A percentile compares a stretch with the other conserved stretches of the same genome.
These are phyloP conservation scores for Synanceia verrucosa DNA, from an alignment of 2,797 vertebrate genomes.

Conservation along the genomic window DNA sequence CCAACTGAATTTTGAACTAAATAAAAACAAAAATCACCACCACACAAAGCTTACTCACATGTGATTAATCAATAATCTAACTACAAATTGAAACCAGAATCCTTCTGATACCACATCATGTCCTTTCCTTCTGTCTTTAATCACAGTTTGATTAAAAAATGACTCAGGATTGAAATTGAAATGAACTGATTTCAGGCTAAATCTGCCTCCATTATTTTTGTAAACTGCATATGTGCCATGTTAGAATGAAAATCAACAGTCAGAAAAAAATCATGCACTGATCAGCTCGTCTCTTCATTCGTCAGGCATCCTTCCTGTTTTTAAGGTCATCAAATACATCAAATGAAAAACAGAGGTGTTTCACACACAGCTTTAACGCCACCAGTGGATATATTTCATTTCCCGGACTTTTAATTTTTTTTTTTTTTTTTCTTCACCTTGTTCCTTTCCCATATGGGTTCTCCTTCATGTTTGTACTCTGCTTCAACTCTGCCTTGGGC, in stretches of 20 bases:
- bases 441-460: conserved; percentile 49
- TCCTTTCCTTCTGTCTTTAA: too few species aligned
- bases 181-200: too few species aligned
- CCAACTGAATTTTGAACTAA: background rate
- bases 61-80: background rate
- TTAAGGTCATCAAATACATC: conserved; percentile 64
- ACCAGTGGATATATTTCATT: conserved; percentile 52
- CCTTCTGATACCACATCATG: background rate
- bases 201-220: background rate
- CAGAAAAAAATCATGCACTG: background rate
- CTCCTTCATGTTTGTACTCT: conserved; percentile 68
- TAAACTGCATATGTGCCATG: background rate
- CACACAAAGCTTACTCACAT: background rate
- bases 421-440: conserved; percentile 30
- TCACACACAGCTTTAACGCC: conserved; percentile 55
- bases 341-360: conserved; percentile 57
- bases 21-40: background rate
- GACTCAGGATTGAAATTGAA: too few species aligned
- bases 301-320: conserved; percentile 35
- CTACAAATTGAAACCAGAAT: background rate
- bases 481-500: conserved; percentile 68
- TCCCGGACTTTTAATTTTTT: conserved; percentile 50
- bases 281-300: conserved; percentile 23
- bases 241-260: background rate
- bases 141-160: background rate